phyloP scores from a whole-genome alignment of 2,113 vertebrate species.

The Dicerorhinus sumatrensis region DNA sequence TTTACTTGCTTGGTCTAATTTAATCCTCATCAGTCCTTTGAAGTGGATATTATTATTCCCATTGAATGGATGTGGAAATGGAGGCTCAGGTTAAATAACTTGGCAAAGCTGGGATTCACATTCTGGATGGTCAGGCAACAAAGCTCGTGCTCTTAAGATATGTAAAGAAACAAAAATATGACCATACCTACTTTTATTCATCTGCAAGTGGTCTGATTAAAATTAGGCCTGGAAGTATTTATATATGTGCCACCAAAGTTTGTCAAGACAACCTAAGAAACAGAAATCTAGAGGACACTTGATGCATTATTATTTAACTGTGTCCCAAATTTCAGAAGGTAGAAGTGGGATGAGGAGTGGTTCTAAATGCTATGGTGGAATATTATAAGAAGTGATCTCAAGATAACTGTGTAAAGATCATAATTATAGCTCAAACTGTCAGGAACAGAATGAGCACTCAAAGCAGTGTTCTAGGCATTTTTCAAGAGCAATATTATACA shows the following conservation, averaged over 20 bases:
- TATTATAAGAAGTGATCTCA: not conserved
- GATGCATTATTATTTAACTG: not conserved
- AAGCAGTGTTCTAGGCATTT: slow-evolving; percentile 34
- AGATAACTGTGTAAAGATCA: not conserved
- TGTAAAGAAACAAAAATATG: slow-evolving; percentile 24
- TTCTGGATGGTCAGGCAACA: not conserved
- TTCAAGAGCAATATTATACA: not conserved
- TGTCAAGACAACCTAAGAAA: not conserved
- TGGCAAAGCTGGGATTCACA: not conserved
- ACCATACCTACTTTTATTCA: not conserved
- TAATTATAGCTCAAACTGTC: not conserved
- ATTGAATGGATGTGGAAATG: not conserved
- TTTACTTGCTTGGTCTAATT: not conserved
- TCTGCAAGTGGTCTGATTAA: slow-evolving; percentile 36
- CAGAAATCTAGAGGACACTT: not conserved
- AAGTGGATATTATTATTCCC: not conserved
- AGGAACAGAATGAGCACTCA: slow-evolving; percentile 9
- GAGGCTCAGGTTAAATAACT: not conserved
- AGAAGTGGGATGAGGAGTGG: not conserved
- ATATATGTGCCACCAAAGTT: slow-evolving; percentile 20
- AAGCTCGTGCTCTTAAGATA: not conserved
- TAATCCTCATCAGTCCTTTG: not conserved
- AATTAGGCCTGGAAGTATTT: slow-evolving; percentile 11
- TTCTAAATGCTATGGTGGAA: not conserved
- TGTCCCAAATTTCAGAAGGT: slow-evolving; percentile 13